Evolutionary conservation across 2,113 vertebrate genomes (phyloP).

Genomic region (Bos javanicus): DNA sequence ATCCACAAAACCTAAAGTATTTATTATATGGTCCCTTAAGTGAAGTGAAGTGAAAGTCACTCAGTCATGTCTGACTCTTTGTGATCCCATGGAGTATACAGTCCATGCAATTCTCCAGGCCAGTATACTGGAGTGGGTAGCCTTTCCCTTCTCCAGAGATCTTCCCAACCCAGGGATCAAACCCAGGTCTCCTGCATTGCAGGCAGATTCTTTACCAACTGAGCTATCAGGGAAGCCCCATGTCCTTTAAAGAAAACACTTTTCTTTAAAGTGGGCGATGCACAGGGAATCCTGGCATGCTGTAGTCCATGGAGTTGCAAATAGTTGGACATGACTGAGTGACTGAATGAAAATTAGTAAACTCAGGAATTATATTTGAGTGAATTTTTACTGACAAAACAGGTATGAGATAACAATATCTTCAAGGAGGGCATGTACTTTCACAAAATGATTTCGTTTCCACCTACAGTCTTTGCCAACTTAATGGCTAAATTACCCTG

Average conservation of each 20-base stretch:
- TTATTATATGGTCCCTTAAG: neutral
- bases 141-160: neutral
- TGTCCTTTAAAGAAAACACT: neutral
- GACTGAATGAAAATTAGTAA: neutral
- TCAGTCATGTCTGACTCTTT: neutral
- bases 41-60: neutral
- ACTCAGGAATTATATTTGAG: neutral
- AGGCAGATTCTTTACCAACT: neutral
- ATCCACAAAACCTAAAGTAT: neutral
- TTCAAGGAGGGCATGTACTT: neutral
- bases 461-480: neutral
- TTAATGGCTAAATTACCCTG: neutral
- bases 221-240: neutral
- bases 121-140: neutral
- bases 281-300: neutral
- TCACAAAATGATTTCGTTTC: neutral
- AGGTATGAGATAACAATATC: neutral
- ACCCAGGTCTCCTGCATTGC: neutral
- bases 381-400: neutral
- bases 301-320: neutral
- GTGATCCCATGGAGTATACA: neutral
- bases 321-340: neutral
- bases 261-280: neutral
- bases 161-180: neutral
- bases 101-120: neutral